phyloP scores from a whole-genome alignment of 2,113 vertebrate genomes.

The Sphyrna mokarran region DNA sequence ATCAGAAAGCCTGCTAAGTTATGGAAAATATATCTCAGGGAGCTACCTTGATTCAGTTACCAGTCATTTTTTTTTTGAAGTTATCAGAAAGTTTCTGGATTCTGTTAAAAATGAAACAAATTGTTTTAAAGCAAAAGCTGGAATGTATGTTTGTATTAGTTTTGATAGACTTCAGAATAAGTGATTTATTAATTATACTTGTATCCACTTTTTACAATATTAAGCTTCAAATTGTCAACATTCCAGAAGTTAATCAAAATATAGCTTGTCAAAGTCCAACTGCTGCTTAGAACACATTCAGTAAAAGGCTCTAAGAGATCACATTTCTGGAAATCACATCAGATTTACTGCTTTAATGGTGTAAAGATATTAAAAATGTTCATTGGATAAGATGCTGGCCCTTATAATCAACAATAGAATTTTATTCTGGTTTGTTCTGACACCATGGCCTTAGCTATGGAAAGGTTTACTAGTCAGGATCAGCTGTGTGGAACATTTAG shows the following conservation, averaged over 20 bases:
- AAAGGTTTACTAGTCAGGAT: background rate
- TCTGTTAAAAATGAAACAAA: too few relatives aligned
- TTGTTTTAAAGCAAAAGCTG: background rate
- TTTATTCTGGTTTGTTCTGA: background rate
- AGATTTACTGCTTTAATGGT: background rate
- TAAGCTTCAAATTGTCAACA: background rate
- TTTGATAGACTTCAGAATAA: background rate
- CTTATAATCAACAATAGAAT: background rate
- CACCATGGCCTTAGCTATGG: background rate
- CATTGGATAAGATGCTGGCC: background rate
- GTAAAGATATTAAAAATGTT: background rate
- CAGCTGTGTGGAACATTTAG: background rate
- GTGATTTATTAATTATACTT: background rate
- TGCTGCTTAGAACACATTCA: background rate
- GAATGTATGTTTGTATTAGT: background rate
- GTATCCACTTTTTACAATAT: background rate
- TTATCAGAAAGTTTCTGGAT: background rate
- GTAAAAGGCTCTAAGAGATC: background rate
- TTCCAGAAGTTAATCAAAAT: background rate
- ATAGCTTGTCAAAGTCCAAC: background rate
- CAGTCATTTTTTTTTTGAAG: background rate
- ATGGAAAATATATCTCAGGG: background rate
- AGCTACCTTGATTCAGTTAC: background rate
- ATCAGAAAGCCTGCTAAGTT: background rate
- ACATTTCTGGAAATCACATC: background rate